Evolutionary conservation across 2,113 vertebrate species (phyloP), one percentile per base, ranked within the genome.

Genomic region (Mastomys natalensis): DNA sequence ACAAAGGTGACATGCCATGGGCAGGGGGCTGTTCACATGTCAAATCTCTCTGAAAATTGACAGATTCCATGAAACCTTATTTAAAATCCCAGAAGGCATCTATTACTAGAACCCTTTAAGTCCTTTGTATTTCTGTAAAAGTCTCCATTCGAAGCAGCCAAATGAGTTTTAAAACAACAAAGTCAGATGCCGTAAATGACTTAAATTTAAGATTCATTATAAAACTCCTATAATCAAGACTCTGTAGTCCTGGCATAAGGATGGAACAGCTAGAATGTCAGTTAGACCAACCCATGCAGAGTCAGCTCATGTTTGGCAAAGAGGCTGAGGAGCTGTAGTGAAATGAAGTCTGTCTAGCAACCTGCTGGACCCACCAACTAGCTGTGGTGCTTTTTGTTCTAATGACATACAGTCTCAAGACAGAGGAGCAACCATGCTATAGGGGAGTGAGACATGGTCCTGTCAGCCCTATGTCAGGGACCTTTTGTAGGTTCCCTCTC

Each of bases 1-100:
- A 87, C 84, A 51, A 70, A 26, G 74, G 94, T 77, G 87, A 22
- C 12, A 55, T 78, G 73, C 62, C 43, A 58, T 58, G 72, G 37
- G 34, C 19, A 60, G 13, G 53, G 17, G 13, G 45, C 2, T 92
- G 24, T 73, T 96, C 37, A 91, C 66, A 60, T 77, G 40, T 53
- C 87, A 76, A 22, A 51, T 93, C 26, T 92, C 66, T n/a, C n/a
- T 34, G 51, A 0, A 73, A 45, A 94, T 73, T 48, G 48, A 85
- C 1, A 94, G 43, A 81, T 51, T 88, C 68, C 82, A 16, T 16
- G 77, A 68, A 88, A 84, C 16, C 19, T 17, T 45, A 89, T n/a
- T 94, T 70, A 92, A 90, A 96, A 93, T 68, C 70, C 37, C 58
- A 96, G 68, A 68, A 45, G 62, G 19, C 45, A 62, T 92, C 86